These are phyloP conservation scores for Melanostoma scalare DNA, from an alignment of 2,888 invertebrate genomes.

Conservation along the genomic window DNA sequence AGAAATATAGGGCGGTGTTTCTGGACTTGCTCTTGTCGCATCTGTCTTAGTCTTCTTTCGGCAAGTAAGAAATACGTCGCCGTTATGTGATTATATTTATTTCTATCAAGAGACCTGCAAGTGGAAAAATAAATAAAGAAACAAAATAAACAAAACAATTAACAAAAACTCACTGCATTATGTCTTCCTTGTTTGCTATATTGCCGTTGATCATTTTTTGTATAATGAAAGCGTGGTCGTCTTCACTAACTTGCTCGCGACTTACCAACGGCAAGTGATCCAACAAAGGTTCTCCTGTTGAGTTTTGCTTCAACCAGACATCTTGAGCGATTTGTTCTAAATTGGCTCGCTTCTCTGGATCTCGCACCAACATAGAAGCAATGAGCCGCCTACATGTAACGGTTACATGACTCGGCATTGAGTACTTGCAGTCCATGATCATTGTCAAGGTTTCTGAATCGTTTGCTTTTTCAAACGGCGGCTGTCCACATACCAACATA, in stretches of 20 bases:
- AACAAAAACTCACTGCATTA: conserved; percentile 88
- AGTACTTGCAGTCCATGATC: conserved; percentile 99
- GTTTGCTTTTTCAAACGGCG: conserved; percentile 99
- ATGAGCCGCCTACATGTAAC: conserved; percentile 94
- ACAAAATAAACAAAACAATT: not conserved
- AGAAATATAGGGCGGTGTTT: conserved; percentile 77
- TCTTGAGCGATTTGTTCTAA: conserved; percentile 94
- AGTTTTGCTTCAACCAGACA: conserved; percentile 88
- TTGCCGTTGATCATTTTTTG: conserved; percentile 98
- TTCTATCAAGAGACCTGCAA: conserved; percentile 92
- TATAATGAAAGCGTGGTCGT: conserved; percentile 94
- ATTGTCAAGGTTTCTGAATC: conserved; percentile 99
- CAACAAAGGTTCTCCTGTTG: conserved; percentile 79
- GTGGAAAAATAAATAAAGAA: conserved; percentile 9
- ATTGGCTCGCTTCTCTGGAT: conserved; percentile 94
- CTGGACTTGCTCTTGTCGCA: conserved; percentile 86
- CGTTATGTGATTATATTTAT: conserved; percentile 98
- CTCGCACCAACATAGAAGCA: conserved; percentile 94
- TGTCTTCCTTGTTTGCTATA: conserved; percentile 96
- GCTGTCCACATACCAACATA: conserved; percentile 98
- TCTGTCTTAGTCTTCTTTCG: conserved; percentile 93
- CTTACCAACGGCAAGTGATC: conserved; percentile 92
- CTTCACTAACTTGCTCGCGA: conserved; percentile 93
- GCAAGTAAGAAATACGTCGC: conserved; percentile 98
- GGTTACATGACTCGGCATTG: conserved; percentile 94